Evolutionary conservation across 2,113 vertebrate species (phyloP).

Genomic region (Elgaria multicarinata): DNA sequence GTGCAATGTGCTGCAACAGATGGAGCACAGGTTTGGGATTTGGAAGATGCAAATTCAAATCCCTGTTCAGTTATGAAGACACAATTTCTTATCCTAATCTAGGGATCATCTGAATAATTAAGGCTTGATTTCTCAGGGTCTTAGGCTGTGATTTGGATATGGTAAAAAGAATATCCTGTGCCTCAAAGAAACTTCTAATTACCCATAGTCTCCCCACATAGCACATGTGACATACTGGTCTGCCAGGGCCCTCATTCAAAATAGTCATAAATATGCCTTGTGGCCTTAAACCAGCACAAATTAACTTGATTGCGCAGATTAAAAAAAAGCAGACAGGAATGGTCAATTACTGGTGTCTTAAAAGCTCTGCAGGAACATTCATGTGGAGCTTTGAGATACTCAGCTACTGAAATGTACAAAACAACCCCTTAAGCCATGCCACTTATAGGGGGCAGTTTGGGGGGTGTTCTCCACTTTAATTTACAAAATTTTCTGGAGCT

Average conservation of each 20-base stretch:
- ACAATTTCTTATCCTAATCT: background rate
- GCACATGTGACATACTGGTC: slow-evolving; percentile 3
- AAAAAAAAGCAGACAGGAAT: slow-evolving; percentile 15
- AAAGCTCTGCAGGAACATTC: background rate
- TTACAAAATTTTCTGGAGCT: slow-evolving; percentile 53
- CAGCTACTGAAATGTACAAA: slow-evolving; percentile 42
- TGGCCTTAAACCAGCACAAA: slow-evolving; percentile 38
- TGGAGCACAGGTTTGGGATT: background rate
- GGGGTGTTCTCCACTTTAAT: slow-evolving; percentile 57
- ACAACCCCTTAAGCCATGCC: slow-evolving; percentile 29
- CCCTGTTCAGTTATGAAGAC: background rate
- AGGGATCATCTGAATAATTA: slow-evolving; percentile 6
- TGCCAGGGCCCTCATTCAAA: background rate
- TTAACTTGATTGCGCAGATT: slow-evolving; percentile 35
- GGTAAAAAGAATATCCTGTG: slow-evolving; percentile 8
- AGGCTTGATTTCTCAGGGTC: background rate
- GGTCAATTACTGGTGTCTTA: slow-evolving; percentile 17
- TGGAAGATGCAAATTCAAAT: background rate
- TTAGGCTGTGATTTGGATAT: background rate
- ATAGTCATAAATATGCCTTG: slow-evolving; percentile 31
- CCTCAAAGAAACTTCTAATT: slow-evolving; percentile 6
- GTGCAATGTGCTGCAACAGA: background rate
- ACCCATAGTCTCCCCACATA: slow-evolving; percentile 10
- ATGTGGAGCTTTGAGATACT: background rate
- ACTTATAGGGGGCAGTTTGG: slow-evolving; percentile 23